Percentiles rank a stretch among this genome's conserved stretches.
Conservation (phyloP, 2,113 vertebrate species). For the Pogonocichla stellata region DNA sequence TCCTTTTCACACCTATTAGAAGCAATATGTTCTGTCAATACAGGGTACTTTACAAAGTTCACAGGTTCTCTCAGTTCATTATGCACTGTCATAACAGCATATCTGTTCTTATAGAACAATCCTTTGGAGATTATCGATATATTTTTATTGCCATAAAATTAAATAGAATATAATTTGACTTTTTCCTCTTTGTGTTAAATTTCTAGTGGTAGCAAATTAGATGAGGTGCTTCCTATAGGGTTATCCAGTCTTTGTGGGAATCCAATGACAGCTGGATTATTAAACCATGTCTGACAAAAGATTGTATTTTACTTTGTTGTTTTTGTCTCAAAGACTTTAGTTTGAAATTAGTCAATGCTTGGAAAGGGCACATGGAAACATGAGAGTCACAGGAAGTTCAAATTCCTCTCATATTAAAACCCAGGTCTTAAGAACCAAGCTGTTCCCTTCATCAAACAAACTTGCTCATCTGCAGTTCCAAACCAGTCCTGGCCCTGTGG, state of each 20-base stretch:
- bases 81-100: neutral
- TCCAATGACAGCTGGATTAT: neutral
- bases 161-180: neutral
- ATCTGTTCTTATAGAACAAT: neutral
- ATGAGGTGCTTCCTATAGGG: fast-evolving
- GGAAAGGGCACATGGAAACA: neutral
- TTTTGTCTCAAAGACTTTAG: neutral
- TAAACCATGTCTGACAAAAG: neutral
- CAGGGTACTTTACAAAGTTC: neutral
- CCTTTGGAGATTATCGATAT: neutral
- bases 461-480: neutral
- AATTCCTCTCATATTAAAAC: neutral
- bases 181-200: neutral
- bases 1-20: neutral
- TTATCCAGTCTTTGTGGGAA: neutral
- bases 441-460: neutral
- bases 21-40: neutral
- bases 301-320: neutral
- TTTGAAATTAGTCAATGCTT: neutral
- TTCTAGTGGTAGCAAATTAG: neutral
- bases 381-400: neutral
- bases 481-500: neutral
- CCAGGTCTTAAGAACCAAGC: neutral
- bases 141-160: neutral
- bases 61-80: fast-evolving